Conservation (phyloP, 2,888 invertebrate genomes). For the Andrena flavipes region DNA sequence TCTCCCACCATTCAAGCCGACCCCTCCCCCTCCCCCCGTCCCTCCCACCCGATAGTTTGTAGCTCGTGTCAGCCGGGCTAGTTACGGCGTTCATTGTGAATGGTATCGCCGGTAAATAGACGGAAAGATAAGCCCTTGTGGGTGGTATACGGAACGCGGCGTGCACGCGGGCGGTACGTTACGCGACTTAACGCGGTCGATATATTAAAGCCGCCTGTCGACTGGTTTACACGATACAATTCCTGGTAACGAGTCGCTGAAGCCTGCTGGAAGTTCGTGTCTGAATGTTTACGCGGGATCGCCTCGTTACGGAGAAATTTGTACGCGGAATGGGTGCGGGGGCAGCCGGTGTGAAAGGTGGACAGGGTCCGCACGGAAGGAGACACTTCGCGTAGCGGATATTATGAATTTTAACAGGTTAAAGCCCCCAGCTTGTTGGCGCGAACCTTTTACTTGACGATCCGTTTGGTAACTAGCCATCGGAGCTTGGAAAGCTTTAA, state of each 20-base stretch:
- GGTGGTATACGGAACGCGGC: constrained; percentile 45
- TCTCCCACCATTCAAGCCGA: constrained; percentile 6
- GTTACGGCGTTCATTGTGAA: constrained; percentile 58
- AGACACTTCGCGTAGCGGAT: background rate
- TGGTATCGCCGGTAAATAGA: constrained; percentile 56
- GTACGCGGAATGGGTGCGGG: background rate
- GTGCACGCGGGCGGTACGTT: constrained; percentile 12
- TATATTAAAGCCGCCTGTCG: constrained; percentile 17
- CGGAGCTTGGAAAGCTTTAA: no score
- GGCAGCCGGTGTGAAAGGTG: background rate
- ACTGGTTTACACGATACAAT: constrained; percentile 23
- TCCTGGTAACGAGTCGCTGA: constrained; percentile 11
- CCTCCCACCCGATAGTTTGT: constrained; percentile 19
- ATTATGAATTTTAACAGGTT: no score
- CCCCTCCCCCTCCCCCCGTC: constrained; percentile 3
- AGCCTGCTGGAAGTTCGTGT: background rate
- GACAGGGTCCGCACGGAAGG: background rate
- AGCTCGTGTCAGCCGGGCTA: constrained; percentile 39
- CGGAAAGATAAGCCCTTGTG: constrained; percentile 51
- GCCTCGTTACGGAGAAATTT: constrained; percentile 15
- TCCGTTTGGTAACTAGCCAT: no score
- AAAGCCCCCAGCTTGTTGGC: no score
- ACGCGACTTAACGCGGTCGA: constrained; percentile 2
- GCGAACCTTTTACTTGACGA: no score
- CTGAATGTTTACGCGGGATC: background rate